phyloP scores from a whole-genome alignment of 1,140 invertebrate genomes.

The Eupristina koningsbergeri region DNA sequence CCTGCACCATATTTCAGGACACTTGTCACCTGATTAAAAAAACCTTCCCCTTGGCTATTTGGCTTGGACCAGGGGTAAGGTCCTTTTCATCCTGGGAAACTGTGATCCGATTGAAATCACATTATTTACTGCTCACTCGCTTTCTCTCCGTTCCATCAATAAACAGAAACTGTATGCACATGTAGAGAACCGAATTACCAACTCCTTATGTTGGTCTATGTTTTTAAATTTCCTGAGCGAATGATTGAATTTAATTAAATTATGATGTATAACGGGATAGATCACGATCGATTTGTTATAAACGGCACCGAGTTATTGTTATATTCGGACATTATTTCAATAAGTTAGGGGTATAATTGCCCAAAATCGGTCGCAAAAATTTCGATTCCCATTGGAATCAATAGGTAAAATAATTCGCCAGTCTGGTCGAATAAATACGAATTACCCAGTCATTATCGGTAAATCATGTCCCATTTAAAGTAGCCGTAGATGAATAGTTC shows the following conservation, averaged over 20 bases:
- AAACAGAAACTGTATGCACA: slow-evolving; percentile 23
- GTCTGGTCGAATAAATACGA: not conserved
- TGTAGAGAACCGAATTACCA: not conserved
- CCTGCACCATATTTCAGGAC: not conserved
- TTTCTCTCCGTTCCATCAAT: too few relatives aligned
- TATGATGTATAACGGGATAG: not conserved
- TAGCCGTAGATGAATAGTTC: not conserved
- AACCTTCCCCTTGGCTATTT: slow-evolving; percentile 21
- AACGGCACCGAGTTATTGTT: not conserved
- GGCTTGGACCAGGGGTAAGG: not conserved
- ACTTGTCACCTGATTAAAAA: slow-evolving; percentile 26
- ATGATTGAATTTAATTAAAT: slow-evolving; percentile 4
- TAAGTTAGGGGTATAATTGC: not conserved
- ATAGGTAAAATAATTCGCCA: not conserved
- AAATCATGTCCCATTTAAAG: not conserved
- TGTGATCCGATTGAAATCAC: slow-evolving; percentile 13
- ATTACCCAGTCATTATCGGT: not conserved
- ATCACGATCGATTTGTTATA: not conserved
- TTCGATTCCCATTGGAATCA: too few relatives aligned
- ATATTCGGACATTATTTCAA: not conserved
- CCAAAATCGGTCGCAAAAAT: not conserved
- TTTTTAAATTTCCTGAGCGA: not conserved
- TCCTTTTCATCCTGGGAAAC: not conserved
- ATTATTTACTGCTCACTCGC: not conserved
- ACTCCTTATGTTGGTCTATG: not conserved